Percentiles rank a stretch among this genome's conserved stretches.
These are phyloP conservation scores for Aselliscus stoliczkanus DNA, from an alignment of 2,797 vertebrate species.

Conservation along the genomic window DNA sequence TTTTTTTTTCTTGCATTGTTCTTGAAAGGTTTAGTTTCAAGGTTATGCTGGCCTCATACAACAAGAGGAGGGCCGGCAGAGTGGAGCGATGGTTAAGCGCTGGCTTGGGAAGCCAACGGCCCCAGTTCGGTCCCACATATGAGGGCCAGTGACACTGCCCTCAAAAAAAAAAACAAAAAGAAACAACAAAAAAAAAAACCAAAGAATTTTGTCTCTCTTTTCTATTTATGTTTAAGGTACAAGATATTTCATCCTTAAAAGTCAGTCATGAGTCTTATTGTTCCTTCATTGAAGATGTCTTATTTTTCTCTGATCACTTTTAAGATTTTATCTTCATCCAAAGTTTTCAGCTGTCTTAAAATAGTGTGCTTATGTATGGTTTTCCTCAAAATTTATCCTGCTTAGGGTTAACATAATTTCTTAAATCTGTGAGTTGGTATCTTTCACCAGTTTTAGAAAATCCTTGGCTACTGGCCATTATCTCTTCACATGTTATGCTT, in stretches of 20 bases:
- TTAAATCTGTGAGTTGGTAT: neutral
- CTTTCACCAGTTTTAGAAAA: neutral
- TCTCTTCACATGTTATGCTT: neutral
- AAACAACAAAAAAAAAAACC: too few species aligned
- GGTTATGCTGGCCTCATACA: neutral
- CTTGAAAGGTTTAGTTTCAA: neutral
- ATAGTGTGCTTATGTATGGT: neutral
- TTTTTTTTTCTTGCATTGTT: neutral
- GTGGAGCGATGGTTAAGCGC: too few species aligned
- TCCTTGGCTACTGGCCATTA: neutral
- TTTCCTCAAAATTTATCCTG: neutral
- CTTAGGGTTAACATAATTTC: neutral
- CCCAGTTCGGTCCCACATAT: too few species aligned
- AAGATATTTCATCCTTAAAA: neutral
- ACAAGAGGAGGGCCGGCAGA: too few species aligned
- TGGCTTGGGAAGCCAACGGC: too few species aligned
- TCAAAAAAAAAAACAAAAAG: too few species aligned
- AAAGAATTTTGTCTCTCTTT: neutral
- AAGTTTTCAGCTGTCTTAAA: neutral
- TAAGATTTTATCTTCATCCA: neutral
- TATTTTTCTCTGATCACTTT: neutral
- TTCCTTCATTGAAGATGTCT: neutral
- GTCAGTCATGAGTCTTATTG: neutral
- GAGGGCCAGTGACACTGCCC: too few species aligned
- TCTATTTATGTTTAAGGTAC: neutral